phyloP scores from a whole-genome alignment of 1,140 invertebrate species.

The Cotesia glomerata region DNA sequence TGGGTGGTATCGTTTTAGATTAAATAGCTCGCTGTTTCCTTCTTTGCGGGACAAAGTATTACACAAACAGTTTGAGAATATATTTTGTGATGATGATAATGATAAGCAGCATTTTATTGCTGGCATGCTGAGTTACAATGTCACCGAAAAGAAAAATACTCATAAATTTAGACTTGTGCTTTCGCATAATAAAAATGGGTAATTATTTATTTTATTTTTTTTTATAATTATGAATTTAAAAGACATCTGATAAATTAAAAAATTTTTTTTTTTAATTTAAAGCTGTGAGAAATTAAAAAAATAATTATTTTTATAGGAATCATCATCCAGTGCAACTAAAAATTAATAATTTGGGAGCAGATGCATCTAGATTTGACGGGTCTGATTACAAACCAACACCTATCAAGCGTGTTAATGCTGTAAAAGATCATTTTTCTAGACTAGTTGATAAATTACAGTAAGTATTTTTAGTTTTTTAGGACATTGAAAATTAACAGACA shows the following conservation, averaged over 20 bases:
- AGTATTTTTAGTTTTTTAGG: conserved; percentile 16
- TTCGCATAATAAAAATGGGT: conserved; percentile 48
- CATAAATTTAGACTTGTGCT: conserved; percentile 67
- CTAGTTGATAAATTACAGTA: conserved; percentile 45
- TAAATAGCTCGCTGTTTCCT: conserved; percentile 60
- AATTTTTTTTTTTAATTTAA: too few relatives aligned
- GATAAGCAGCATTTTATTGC: conserved; percentile 59
- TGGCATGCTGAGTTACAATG: conserved; percentile 65
- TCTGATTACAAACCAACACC: conserved; percentile 56
- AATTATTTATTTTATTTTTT: conserved; percentile 12
- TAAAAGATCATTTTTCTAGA: conserved; percentile 44
- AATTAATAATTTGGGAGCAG: conserved; percentile 59
- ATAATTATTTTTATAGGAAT: conserved; percentile 37
- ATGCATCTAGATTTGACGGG: conserved; percentile 47
- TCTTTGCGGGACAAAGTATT: conserved; percentile 67
- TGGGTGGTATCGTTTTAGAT: conserved; percentile 70
- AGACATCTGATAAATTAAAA: too few relatives aligned
- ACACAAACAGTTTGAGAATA: conserved; percentile 66
- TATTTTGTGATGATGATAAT: conserved; percentile 48
- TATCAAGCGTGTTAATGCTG: conserved; percentile 24
- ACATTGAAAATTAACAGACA: not conserved
- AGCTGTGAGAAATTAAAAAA: too few relatives aligned
- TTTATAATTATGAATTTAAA: too few relatives aligned
- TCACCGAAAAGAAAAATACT: conserved; percentile 57
- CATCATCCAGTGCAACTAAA: conserved; percentile 53